Evolutionary conservation across 2,797 vertebrate genomes (phyloP).

Genomic region (Clarias fuscus): DNA sequence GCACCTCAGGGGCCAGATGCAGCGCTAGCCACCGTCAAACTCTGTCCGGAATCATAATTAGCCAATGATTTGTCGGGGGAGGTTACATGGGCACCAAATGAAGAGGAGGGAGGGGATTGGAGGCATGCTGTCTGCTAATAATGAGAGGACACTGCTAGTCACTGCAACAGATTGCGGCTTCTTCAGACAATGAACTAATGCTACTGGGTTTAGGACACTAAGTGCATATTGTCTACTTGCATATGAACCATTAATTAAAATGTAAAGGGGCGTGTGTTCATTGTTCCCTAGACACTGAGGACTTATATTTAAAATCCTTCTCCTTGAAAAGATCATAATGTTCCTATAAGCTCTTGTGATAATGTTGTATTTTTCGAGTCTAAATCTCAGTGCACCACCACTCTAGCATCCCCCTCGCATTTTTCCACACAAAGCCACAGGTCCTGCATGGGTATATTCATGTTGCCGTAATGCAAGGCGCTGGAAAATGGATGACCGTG

Average conservation of each 20-base stretch:
- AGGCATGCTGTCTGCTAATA: constrained; percentile 59
- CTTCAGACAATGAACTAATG: constrained; percentile 56
- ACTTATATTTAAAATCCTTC: constrained; percentile 23
- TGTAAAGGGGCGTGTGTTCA: constrained; percentile 16
- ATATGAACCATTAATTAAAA: constrained; percentile 55
- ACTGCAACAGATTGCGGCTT: constrained; percentile 57
- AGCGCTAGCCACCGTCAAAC: constrained; percentile 78
- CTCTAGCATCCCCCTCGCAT: constrained; percentile 14
- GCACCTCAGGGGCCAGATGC: constrained; percentile 83
- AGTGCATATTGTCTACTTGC: constrained; percentile 54
- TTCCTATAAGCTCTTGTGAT: constrained; percentile 1
- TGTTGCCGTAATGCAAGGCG: constrained; percentile 57
- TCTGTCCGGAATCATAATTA: constrained; percentile 89
- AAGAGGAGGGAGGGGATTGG: constrained; percentile 56
- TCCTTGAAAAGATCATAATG: constrained; percentile 20
- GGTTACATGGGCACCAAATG: constrained; percentile 58
- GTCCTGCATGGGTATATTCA: constrained; percentile 53
- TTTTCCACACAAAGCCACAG: constrained; percentile 39
- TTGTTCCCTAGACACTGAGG: neutral
- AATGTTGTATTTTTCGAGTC: neutral
- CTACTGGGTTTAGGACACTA: constrained; percentile 47
- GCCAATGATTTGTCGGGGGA: constrained; percentile 77
- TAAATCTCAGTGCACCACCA: neutral
- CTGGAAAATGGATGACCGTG: constrained; percentile 77
- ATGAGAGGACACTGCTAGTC: constrained; percentile 51